Evolutionary conservation across 2,797 vertebrate genomes (phyloP).

Genomic region (Tolypeutes matacus): DNA sequence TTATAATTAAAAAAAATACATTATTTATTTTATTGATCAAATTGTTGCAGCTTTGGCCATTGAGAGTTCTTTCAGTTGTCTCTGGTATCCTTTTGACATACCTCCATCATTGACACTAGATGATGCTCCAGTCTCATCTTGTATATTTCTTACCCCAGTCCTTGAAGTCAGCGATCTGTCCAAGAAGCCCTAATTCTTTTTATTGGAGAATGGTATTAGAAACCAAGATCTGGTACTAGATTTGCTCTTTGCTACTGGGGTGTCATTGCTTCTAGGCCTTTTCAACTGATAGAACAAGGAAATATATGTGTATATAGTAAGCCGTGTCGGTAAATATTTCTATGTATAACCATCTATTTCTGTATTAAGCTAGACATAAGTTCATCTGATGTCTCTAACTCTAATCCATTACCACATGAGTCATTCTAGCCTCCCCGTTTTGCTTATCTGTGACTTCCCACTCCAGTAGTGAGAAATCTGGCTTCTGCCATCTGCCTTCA

Average conservation of each 20-base stretch:
- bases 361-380: background rate
- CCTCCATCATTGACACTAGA: too few relatives aligned
- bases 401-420: background rate
- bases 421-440: background rate
- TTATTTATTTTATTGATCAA: background rate
- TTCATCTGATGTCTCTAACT: background rate
- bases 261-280: background rate
- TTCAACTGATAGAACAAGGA: background rate
- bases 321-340: background rate
- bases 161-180: background rate
- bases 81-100: background rate
- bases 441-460: conserved; percentile 1
- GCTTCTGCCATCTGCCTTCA: background rate
- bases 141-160: background rate
- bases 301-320: background rate
- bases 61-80: background rate
- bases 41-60: background rate
- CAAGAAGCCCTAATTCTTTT: background rate
- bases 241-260: background rate
- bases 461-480: conserved; percentile 14
- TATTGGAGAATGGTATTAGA: background rate
- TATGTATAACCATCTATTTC: background rate
- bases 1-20: background rate
- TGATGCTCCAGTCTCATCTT: background rate
- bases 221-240: background rate